Evolutionary conservation across 2,888 invertebrate genomes (phyloP).

Genomic region (Chrysomela aeneicollis): DNA sequence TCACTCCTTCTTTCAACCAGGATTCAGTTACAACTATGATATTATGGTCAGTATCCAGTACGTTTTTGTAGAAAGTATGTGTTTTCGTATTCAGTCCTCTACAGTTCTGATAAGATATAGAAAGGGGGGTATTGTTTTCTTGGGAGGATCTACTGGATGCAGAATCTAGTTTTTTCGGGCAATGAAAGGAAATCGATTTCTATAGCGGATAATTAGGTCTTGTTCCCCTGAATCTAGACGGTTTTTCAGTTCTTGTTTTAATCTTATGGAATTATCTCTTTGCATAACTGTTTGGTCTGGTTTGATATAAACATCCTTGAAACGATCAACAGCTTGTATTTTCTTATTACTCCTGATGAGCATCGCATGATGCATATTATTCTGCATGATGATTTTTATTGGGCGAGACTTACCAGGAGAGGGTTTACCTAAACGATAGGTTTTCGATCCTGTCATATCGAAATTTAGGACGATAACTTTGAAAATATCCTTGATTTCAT

Average conservation of each 20-base stretch:
- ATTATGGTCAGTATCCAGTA: neutral
- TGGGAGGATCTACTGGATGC: neutral
- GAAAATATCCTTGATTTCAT: neutral
- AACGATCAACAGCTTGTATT: conserved; percentile 10
- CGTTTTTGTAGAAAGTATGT: neutral
- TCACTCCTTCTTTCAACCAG: neutral
- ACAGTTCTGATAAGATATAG: neutral
- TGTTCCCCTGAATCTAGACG: neutral
- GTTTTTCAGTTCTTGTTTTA: neutral
- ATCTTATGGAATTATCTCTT: neutral
- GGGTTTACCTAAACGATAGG: conserved; percentile 6
- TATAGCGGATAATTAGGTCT: neutral
- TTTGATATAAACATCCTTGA: conserved; percentile 9
- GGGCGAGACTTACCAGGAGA: neutral
- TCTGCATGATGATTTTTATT: neutral
- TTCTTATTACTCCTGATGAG: conserved; percentile 3
- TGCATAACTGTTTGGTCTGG: neutral
- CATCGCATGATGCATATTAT: neutral
- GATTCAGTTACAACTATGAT: neutral
- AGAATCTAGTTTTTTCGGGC: neutral
- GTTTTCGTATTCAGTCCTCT: neutral
- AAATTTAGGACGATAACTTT: neutral
- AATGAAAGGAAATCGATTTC: neutral
- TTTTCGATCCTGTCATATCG: neutral
- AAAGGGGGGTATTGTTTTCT: neutral